A percentile compares a stretch with the other conserved stretches of the same genome.
Conservation (phyloP, 1,140 invertebrate genomes). For the Halyomorpha halys region DNA sequence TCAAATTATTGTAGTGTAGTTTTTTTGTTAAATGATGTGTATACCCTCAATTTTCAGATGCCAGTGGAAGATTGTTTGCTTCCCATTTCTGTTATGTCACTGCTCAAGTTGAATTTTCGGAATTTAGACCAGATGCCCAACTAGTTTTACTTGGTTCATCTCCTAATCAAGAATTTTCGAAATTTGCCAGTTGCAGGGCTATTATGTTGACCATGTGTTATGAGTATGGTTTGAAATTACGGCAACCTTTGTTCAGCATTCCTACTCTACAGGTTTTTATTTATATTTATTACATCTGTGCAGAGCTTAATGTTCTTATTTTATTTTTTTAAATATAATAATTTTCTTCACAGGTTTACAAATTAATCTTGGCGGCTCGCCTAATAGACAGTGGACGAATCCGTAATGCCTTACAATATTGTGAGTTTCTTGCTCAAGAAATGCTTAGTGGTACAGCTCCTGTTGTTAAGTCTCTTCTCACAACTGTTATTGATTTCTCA, state of each 20-base stretch:
- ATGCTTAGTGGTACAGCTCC: conserved; percentile 30
- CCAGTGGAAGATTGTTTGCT: conserved; percentile 66
- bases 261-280: conserved; percentile 53
- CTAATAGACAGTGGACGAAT: conserved; percentile 49
- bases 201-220: conserved; percentile 91
- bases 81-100: conserved; percentile 91
- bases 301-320: conserved; percentile 6
- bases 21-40: too few relatives aligned
- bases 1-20: too few relatives aligned
- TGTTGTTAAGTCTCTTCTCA: background rate
- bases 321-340: conserved; percentile 22
- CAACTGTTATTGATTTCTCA: conserved; percentile 24
- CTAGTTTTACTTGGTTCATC: conserved; percentile 71
- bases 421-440: conserved; percentile 59
- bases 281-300: background rate
- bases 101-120: conserved; percentile 65
- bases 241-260: conserved; percentile 60
- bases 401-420: conserved; percentile 61
- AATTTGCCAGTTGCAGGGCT: conserved; percentile 69
- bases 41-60: conserved; percentile 34
- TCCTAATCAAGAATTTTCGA: conserved; percentile 46
- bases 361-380: conserved; percentile 58
- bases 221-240: conserved; percentile 79
- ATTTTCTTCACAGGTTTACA: conserved; percentile 48
- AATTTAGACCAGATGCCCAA: conserved; percentile 51